These are phyloP conservation scores for Phyllostomus hastatus DNA, from an alignment of 2,113 vertebrate species.

Conservation along the genomic window DNA sequence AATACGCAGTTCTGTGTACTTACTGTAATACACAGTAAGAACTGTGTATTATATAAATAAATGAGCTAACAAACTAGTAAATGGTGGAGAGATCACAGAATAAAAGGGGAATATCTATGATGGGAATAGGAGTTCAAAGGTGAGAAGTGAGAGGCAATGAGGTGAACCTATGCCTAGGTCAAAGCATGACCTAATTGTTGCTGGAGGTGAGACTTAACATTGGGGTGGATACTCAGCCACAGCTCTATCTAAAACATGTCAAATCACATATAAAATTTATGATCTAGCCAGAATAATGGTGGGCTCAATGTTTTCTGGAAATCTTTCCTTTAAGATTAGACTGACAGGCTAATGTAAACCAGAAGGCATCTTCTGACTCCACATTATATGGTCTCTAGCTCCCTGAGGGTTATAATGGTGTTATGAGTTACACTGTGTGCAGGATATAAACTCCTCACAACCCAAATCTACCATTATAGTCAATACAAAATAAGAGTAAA, in stretches of 20 bases:
- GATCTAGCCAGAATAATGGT: not conserved
- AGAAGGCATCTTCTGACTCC: not conserved
- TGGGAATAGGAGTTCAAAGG: not conserved
- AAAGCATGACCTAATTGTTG: not conserved
- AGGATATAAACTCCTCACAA: conserved; percentile 45
- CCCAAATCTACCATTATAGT: conserved; percentile 42
- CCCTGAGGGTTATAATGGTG: conserved; percentile 40
- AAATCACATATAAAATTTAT: not conserved
- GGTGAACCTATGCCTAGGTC: not conserved
- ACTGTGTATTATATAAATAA: not conserved
- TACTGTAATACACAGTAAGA: not conserved
- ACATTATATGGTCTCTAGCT: not conserved
- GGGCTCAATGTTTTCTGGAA: not conserved
- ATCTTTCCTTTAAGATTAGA: not conserved
- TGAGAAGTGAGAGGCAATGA: not conserved
- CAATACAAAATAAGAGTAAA: conserved; percentile 62
- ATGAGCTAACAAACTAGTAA: not conserved
- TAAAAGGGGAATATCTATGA: not conserved
- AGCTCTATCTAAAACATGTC: not conserved
- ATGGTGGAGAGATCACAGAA: not conserved
- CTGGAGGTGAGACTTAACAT: not conserved
- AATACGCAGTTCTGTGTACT: no score
- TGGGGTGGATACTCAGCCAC: not conserved
- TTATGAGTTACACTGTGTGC: not conserved
- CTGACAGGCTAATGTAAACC: not conserved